Base-by-base conservation (phyloP, 2,888 invertebrate species). In the Trachelus troglodyta region DNA sequence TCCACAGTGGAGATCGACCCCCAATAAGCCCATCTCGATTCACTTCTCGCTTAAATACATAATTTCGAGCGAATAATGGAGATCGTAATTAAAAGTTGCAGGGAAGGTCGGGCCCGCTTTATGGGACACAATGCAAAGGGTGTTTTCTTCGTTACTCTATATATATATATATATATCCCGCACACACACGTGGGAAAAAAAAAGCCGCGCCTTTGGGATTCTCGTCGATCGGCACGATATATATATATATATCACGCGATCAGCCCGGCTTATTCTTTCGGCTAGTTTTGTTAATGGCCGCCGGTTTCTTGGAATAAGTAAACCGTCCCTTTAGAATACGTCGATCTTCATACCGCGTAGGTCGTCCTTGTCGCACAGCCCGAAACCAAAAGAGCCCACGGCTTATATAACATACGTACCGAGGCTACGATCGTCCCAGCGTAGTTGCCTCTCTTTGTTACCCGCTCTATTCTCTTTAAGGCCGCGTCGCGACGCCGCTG, bases 281-380 rank as follows among this genome's bases (percentile, higher is more conserved):
- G 68, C 78, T 71, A 84, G 56, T 56, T 56, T 56, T 9, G 23
- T 56, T 56, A 56, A 56, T 23, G 56, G 23, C 23, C 2, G 56
- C 82, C 83, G 82, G 85, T 87, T 87, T 87, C 87, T 85, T 79
- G 83, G 85, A 87, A 87, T 87, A 87, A 83, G 82, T 82, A 79
- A 81, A 83, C 68, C 77, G 77, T 74, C 82, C 83, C 79, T 78
- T 75, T 75, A 78, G 56, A 75, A 71, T 56, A 73, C 75, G 56
- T 73, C 56, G 71, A 6, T 56, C 56, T 23, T 23, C 15, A 56
- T 56, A 6, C 23, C 9, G 9, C 2, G 15, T 23, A 15, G 15
- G 56, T 23, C 56, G 56, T 56, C 56, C 23, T 56, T 56, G 56
- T 56, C 9, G 56, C 23, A 9, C 56, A 56, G 56, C 56, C 56